A percentile compares a stretch with the other conserved stretches of the same genome.
Conservation (phyloP, 2,797 vertebrate species). For the Microtus californicus region DNA sequence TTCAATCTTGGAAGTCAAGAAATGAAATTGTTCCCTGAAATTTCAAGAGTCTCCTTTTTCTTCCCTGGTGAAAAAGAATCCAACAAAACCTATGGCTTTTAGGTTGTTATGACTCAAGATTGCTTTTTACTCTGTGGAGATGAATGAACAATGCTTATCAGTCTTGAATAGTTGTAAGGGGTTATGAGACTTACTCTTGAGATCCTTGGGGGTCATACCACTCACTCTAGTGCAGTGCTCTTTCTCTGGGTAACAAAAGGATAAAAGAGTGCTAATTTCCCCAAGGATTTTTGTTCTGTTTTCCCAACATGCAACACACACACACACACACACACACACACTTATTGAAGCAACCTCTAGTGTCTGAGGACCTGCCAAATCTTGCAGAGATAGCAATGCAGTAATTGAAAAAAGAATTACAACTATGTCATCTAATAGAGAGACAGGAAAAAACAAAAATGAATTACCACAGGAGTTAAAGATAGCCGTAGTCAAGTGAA, state of each 20-base stretch:
- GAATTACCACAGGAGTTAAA: background rate
- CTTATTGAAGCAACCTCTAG: background rate
- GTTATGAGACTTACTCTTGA: background rate
- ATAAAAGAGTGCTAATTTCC: background rate
- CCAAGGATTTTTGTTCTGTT: background rate
- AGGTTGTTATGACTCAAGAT: background rate
- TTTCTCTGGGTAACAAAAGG: slow-evolving; percentile 8
- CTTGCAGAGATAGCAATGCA: slow-evolving; percentile 35
- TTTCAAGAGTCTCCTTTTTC: slow-evolving; percentile 34
- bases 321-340: background rate
- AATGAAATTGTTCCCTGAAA: slow-evolving; percentile 59
- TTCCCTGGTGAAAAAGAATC: background rate
- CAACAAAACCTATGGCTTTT: background rate
- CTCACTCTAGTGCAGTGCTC: background rate
- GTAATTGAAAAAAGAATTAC: slow-evolving; percentile 50
- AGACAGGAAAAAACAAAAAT: background rate
- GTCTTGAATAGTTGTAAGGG: background rate
- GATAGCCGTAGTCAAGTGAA: background rate
- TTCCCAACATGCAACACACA: background rate
- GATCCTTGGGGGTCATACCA: background rate
- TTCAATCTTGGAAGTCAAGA: slow-evolving; percentile 52
- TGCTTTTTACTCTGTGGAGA: slow-evolving; percentile 25
- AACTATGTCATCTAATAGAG: background rate
- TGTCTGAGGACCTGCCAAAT: slow-evolving; percentile 53
- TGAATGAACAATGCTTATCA: background rate